Percentiles rank a stretch among this genome's conserved stretches.
phyloP scores from a whole-genome alignment of 1,140 invertebrate species.

The Ctenoplectra terminalis region DNA sequence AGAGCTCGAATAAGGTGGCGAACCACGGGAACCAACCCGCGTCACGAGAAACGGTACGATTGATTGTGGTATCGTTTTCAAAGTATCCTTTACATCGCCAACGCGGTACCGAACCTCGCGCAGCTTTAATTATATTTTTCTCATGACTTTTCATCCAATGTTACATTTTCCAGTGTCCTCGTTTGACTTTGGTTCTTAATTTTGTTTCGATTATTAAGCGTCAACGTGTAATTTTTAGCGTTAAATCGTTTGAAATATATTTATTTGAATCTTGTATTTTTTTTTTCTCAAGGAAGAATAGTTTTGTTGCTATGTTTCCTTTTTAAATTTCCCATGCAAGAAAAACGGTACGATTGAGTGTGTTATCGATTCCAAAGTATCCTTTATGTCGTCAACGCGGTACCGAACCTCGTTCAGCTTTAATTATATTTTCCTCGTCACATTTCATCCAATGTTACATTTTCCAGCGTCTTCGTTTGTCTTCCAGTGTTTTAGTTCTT shows the following conservation, averaged over 20 bases:
- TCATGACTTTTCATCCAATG: neutral
- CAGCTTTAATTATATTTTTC: neutral
- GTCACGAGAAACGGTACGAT: constrained; percentile 28
- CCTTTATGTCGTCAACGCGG: constrained; percentile 18
- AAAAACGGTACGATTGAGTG: constrained; percentile 38
- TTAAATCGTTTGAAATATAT: too few relatives aligned
- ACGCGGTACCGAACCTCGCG: neutral
- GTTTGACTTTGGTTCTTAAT: too few relatives aligned
- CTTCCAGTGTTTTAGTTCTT: too few relatives aligned
- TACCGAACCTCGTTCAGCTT: neutral
- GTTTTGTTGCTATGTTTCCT: too few relatives aligned
- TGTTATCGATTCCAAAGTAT: constrained; percentile 50
- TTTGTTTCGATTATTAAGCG: too few relatives aligned
- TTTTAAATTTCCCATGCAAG: too few relatives aligned
- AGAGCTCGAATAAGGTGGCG: constrained; percentile 7
- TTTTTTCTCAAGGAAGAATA: too few relatives aligned
- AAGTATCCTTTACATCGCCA: constrained; percentile 43
- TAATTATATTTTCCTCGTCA: neutral
- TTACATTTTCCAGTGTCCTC: too few relatives aligned
- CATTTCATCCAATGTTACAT: neutral
- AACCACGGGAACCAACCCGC: neutral
- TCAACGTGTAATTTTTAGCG: too few relatives aligned
- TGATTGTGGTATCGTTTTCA: constrained; percentile 51
- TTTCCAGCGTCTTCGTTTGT: too few relatives aligned
- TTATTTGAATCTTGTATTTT: too few relatives aligned